phyloP scores from a whole-genome alignment of 2,113 vertebrate genomes.

The Cynocephalus volans region DNA sequence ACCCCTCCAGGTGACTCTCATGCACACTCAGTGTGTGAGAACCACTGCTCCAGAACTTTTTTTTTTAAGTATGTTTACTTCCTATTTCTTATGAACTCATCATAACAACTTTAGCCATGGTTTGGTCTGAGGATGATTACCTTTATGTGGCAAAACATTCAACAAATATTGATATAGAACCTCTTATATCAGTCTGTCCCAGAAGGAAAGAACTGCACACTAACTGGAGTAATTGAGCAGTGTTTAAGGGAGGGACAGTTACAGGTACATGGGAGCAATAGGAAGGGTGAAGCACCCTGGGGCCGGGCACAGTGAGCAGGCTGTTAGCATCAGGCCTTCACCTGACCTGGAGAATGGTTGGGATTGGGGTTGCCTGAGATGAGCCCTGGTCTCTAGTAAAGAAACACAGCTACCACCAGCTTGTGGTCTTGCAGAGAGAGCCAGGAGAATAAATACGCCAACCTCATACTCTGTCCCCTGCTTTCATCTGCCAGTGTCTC shows the following conservation, averaged over 20 bases:
- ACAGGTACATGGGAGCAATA: background rate
- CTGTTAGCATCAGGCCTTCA: background rate
- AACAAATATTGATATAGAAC: background rate
- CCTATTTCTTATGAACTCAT: background rate
- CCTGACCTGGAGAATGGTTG: background rate
- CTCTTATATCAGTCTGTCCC: background rate
- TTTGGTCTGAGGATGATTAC: background rate
- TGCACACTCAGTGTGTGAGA: background rate
- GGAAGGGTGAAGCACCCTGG: background rate
- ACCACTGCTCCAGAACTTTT: background rate
- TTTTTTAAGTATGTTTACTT: background rate
- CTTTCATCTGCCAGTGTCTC: background rate
- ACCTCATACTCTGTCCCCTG: background rate
- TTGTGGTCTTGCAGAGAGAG: background rate
- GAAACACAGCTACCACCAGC: background rate
- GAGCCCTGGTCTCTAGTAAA: background rate
- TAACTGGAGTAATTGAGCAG: background rate
- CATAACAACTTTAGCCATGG: background rate
- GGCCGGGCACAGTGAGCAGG: background rate
- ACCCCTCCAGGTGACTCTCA: background rate
- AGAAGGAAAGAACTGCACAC: background rate
- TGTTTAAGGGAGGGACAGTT: background rate
- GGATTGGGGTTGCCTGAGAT: background rate
- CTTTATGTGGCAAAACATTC: background rate
- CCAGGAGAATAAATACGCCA: background rate